phyloP scores from a whole-genome alignment of 1,140 invertebrate genomes.

The Drosophila parabipectinata region DNA sequence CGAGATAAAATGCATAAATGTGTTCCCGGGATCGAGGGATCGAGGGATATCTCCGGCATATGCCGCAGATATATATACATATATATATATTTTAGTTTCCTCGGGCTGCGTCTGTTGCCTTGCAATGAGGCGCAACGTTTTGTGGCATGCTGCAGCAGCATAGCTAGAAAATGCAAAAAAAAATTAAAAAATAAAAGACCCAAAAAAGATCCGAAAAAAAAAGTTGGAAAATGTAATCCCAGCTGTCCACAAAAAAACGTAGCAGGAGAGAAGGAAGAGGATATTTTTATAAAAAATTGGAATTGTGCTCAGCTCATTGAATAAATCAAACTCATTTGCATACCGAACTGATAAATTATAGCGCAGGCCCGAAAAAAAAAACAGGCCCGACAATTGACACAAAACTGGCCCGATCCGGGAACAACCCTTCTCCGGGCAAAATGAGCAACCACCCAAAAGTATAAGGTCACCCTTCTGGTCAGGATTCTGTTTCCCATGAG shows the following conservation, averaged over 20 bases:
- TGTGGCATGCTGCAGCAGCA: constrained; percentile 64
- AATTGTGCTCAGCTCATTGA: constrained; percentile 79
- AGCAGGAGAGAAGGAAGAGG: too few species aligned
- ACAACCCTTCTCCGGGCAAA: constrained; percentile 23
- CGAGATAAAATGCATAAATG: constrained; percentile 55
- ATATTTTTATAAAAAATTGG: constrained; percentile 15
- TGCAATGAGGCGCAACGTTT: constrained; percentile 82
- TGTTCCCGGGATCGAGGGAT: constrained; percentile 30
- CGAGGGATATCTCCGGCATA: constrained; percentile 39
- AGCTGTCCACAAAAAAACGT: constrained; percentile 48
- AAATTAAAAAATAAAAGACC: constrained; percentile 9
- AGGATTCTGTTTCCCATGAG: too few species aligned
- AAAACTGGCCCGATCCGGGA: constrained; percentile 44
- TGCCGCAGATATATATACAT: constrained; percentile 55
- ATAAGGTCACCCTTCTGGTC: too few species aligned
- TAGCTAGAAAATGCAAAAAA: constrained; percentile 49
- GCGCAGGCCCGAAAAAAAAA: constrained; percentile 11
- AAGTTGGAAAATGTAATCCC: constrained; percentile 36
- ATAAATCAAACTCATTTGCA: constrained; percentile 83
- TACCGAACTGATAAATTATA: constrained; percentile 81
- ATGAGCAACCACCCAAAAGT: too few species aligned
- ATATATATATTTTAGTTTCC: constrained; percentile 51
- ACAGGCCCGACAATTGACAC: constrained; percentile 65
- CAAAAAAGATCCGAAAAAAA: constrained; percentile 5
- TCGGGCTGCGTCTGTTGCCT: constrained; percentile 76